Percentiles rank a stretch among this genome's conserved stretches.
phyloP scores from a whole-genome alignment of 2,113 vertebrate species.

The Corynorhinus townsendii region DNA sequence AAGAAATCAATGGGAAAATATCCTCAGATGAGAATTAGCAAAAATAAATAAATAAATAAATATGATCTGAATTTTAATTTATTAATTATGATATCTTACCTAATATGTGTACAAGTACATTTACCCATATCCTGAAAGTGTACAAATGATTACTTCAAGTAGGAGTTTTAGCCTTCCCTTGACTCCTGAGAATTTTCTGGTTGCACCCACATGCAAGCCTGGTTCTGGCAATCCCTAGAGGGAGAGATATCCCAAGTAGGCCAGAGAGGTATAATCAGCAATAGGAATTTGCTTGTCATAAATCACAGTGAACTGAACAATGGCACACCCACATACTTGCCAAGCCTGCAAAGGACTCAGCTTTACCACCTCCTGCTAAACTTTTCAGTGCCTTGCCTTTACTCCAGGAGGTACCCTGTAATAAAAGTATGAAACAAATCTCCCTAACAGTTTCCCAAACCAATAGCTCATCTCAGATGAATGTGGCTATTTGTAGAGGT shows the following conservation, averaged over 20 bases:
- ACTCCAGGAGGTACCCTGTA: neutral
- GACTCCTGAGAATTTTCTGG: constrained; percentile 25
- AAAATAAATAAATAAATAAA: no score
- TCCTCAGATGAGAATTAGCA: no score
- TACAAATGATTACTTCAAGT: neutral
- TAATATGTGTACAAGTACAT: neutral
- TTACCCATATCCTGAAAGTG: neutral
- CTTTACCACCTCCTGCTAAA: constrained; percentile 21
- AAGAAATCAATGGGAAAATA: no score
- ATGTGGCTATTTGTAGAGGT: neutral
- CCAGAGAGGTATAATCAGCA: neutral
- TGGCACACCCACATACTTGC: constrained; percentile 26
- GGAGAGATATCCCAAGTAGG: neutral
- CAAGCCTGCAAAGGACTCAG: constrained; percentile 1
- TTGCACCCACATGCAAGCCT: neutral
- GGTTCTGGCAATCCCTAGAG: neutral
- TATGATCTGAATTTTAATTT: neutral
- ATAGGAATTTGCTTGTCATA: constrained; percentile 34
- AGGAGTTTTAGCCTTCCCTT: neutral
- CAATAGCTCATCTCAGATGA: neutral
- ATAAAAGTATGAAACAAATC: neutral
- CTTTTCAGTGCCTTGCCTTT: neutral
- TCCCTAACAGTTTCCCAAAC: neutral
- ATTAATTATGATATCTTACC: neutral
- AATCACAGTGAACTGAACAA: constrained; percentile 33